Base-by-base conservation (phyloP, 2,113 vertebrate genomes). In the Hydropotes inermis region DNA sequence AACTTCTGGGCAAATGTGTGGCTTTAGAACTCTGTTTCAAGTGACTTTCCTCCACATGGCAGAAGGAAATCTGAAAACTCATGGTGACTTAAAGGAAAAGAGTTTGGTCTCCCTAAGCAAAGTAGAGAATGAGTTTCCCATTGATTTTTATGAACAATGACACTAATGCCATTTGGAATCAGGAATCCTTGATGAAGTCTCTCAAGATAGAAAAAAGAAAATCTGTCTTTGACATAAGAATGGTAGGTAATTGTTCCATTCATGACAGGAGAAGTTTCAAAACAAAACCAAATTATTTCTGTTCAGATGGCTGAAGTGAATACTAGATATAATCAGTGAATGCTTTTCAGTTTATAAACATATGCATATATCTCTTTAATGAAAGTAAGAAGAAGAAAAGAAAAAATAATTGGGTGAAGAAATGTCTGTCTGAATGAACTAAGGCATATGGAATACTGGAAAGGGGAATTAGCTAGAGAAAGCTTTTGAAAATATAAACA, bases 141-240 rank as follows among this genome's bases (percentile, higher is more conserved):
- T 27, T 94, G 88, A 94, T 74, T 95, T 94, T 85, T 6, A 92
- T 90, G 54, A 94, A 79, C 47, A 33, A 61, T 16, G 88, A 95
- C 85, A 55, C 33, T 76, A 88, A 90, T 90, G 15, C 30, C n/a
- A 55, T 78, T 96, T 94, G 64, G 64, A 95, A 85, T 82, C 30
- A 55, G 27, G 25, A 36, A 92, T 50, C 54, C 76, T 93, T 93
- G 91, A 96, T 55, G 47, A 10, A 30, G 27, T 55, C 58, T 95
- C 87, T 81, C 89, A 27, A 52, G 36, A 92, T 0, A 87, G 15
- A 87, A 87, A 54, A 92, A 76, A 52, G 5, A 60, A 92, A 89
- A 81, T 55, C n/a, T 95, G 43, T 84, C 64, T 54, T 85, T 91
- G 81, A 50, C 21, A 87, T 87, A n/a, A 81, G 45, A 92, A 15